Evolutionary conservation across 1,140 invertebrate genomes (phyloP).

Genomic region (Drepana arcuata): DNA sequence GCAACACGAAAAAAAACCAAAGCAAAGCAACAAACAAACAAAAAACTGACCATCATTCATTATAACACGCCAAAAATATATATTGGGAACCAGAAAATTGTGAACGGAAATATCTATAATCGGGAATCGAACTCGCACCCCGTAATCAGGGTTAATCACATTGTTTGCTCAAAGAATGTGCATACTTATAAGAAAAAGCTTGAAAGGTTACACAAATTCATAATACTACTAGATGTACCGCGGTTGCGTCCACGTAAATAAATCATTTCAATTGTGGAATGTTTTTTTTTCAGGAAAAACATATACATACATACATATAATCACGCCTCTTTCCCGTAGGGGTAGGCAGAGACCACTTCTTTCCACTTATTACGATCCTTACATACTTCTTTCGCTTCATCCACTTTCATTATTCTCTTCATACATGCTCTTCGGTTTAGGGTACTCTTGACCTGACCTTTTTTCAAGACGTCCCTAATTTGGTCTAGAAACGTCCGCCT

Average conservation of each 20-base stretch:
- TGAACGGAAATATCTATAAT: conserved; percentile 49
- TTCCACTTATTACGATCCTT: too few relatives aligned
- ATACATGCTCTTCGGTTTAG: too few relatives aligned
- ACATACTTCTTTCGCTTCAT: too few relatives aligned
- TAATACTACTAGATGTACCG: neutral
- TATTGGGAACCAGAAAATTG: conserved; percentile 32
- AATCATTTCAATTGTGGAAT: too few relatives aligned
- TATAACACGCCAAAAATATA: conserved; percentile 36
- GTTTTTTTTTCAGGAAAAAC: too few relatives aligned
- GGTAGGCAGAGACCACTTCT: too few relatives aligned
- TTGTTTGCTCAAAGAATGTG: conserved; percentile 28
- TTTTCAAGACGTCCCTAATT: too few relatives aligned
- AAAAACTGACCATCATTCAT: conserved; percentile 33
- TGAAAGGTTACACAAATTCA: conserved; percentile 8
- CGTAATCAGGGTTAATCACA: conserved; percentile 48
- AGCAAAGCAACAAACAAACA: conserved; percentile 27
- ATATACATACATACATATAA: too few relatives aligned
- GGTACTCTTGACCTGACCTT: too few relatives aligned
- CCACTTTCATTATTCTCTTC: too few relatives aligned
- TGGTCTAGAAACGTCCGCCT: too few relatives aligned
- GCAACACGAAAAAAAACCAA: conserved; percentile 10
- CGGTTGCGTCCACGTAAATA: conserved; percentile 1
- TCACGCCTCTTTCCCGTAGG: too few relatives aligned
- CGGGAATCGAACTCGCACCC: conserved; percentile 45
- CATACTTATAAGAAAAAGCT: conserved; percentile 12